Evolutionary conservation across 2,888 invertebrate species (phyloP).

Genomic region (Branchellion lobata): DNA sequence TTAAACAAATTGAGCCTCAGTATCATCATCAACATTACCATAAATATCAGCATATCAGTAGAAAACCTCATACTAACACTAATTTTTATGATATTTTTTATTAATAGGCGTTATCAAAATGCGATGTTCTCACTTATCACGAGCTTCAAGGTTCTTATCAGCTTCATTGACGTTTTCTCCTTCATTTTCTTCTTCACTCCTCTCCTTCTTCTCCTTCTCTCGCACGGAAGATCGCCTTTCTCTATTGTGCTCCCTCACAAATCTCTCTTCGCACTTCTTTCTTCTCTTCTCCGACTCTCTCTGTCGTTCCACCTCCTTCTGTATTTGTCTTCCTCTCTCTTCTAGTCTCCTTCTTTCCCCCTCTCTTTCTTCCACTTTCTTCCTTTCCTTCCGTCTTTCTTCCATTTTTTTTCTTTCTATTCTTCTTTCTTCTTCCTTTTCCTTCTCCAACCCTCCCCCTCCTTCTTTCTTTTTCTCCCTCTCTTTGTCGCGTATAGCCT

Average conservation of each 20-base stretch:
- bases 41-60: background rate
- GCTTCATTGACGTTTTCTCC: background rate
- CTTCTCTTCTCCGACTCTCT: too few relatives aligned
- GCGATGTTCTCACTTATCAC: background rate
- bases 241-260: too few relatives aligned
- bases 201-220: too few relatives aligned
- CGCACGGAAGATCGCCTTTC: too few relatives aligned
- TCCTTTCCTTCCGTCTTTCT: background rate
- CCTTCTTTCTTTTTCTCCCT: conserved; percentile 11
- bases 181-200: too few relatives aligned
- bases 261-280: background rate
- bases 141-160: background rate
- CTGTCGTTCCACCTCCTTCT: background rate
- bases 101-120: too few relatives aligned
- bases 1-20: too few relatives aligned
- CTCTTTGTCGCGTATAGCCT: background rate
- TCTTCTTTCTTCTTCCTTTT: background rate
- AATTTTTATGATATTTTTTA: too few relatives aligned
- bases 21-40: conserved; percentile 14
- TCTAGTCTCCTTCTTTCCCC: background rate
- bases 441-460: background rate
- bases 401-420: background rate
- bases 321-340: background rate
- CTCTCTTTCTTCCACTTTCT: background rate
- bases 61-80: too few relatives aligned